Conservation (phyloP, 1,140 invertebrate genomes). For the Zaprionus ornatus region DNA sequence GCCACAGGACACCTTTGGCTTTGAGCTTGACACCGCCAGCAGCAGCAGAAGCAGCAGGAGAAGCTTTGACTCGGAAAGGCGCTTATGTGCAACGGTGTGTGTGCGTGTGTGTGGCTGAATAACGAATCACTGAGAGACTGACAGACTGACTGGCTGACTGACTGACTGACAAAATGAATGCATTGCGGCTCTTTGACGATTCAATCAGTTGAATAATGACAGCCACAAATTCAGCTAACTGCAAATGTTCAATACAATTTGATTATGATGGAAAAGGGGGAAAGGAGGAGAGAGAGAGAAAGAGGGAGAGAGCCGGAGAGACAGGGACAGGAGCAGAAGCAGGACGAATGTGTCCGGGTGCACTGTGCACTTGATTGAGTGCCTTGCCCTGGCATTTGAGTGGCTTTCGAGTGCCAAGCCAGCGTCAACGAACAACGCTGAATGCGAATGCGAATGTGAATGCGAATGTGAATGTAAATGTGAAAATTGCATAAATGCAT, state of each 20-base stretch:
- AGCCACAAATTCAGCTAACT: slow-evolving; percentile 72
- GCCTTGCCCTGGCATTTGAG: slow-evolving; percentile 77
- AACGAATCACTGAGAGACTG: slow-evolving; percentile 42
- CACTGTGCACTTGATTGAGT: slow-evolving; percentile 75
- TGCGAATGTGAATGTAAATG: slow-evolving; percentile 10
- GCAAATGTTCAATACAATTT: slow-evolving; percentile 81
- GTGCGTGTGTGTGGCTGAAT: slow-evolving; percentile 29
- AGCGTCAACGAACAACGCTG: slow-evolving; percentile 52
- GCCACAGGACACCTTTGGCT: slow-evolving; percentile 39
- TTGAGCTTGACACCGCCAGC: slow-evolving; percentile 31
- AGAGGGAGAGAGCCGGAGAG: not conserved
- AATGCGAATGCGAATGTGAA: slow-evolving; percentile 25
- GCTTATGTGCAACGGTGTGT: slow-evolving; percentile 35
- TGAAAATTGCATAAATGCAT: slow-evolving; percentile 81
- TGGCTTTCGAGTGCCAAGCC: slow-evolving; percentile 68
- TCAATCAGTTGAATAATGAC: slow-evolving; percentile 77
- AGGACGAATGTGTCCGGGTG: slow-evolving; percentile 8
- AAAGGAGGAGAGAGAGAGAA: not conserved
- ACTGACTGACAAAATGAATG: slow-evolving; percentile 52
- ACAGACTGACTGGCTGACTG: slow-evolving; percentile 53
- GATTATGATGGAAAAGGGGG: slow-evolving; percentile 58
- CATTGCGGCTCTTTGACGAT: slow-evolving; percentile 61
- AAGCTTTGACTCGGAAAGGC: slow-evolving; percentile 13
- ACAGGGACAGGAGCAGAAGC: not conserved
- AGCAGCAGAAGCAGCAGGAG: not conserved